These are phyloP conservation scores for Conomelus anceps DNA, from an alignment of 2,888 invertebrate genomes.

Conservation along the genomic window DNA sequence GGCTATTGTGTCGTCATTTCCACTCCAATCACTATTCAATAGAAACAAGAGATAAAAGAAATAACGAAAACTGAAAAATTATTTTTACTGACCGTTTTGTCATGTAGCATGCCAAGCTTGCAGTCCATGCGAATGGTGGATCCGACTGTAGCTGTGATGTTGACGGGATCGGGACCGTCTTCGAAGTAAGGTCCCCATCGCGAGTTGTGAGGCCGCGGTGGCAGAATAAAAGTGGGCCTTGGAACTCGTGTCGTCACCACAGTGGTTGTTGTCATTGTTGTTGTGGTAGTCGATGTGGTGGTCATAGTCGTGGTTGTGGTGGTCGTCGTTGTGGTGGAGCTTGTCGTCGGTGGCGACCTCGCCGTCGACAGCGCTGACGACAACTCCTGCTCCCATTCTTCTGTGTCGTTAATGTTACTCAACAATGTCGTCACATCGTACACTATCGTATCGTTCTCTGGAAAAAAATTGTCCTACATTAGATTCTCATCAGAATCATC, in stretches of 20 bases:
- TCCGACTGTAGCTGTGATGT: conserved; percentile 53
- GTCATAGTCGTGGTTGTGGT: conserved; percentile 1
- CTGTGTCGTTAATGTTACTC: neutral
- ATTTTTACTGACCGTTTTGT: conserved; percentile 49
- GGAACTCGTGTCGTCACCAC: conserved; percentile 10
- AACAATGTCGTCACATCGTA: neutral
- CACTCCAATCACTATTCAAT: no score
- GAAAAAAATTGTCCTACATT: neutral
- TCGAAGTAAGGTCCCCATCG: conserved; percentile 51
- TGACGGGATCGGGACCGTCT: conserved; percentile 49
- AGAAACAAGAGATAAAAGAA: no score
- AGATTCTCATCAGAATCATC: no score
- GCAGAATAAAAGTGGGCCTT: conserved; percentile 19
- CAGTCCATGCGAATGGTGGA: conserved; percentile 53
- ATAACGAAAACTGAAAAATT: neutral
- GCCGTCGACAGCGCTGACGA: neutral
- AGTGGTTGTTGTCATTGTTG: neutral
- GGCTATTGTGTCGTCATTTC: no score
- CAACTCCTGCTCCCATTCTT: neutral
- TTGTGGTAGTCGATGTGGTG: conserved; percentile 5
- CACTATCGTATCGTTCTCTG: conserved; percentile 26
- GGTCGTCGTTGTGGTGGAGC: neutral
- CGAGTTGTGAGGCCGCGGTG: conserved; percentile 27
- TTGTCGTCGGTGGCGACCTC: neutral
- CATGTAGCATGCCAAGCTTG: conserved; percentile 53